A percentile compares a stretch with the other conserved stretches of the same genome.
These are phyloP conservation scores for Antedon mediterranea DNA, from an alignment of 53 echinoderm and acorn worm species.

Conservation along the genomic window DNA sequence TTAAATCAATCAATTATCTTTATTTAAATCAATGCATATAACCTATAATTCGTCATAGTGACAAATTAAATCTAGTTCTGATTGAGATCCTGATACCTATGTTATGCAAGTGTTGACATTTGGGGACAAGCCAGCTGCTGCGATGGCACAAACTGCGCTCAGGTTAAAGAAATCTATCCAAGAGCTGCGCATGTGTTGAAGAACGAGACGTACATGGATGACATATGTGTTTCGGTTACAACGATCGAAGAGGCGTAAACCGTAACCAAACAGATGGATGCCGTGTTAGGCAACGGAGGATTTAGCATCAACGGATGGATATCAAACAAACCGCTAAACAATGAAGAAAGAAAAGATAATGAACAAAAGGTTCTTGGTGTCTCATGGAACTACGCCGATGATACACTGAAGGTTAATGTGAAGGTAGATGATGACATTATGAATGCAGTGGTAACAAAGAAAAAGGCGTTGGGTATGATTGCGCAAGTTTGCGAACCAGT, in stretches of 20 bases:
- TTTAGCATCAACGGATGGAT: conserved; percentile 23
- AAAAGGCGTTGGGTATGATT: conserved; percentile 14
- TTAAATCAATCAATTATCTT: no score
- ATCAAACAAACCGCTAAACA: background rate
- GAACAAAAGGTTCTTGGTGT: conserved; percentile 21
- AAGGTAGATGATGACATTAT: background rate
- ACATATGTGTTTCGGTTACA: conserved; percentile 14
- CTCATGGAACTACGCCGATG: background rate
- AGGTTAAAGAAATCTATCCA: no score
- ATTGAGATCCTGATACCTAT: no score
- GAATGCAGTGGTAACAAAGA: conserved; percentile 4
- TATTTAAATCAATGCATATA: no score
- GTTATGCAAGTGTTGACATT: no score
- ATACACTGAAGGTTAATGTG: background rate
- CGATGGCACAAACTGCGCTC: no score
- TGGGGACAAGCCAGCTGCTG: no score
- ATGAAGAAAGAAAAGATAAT: background rate
- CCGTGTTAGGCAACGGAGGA: conserved; percentile 5
- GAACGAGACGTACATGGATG: conserved; percentile 12
- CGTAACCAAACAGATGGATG: background rate
- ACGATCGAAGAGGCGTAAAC: background rate
- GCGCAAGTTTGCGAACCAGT: conserved; percentile 28
- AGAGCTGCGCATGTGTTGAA: background rate
- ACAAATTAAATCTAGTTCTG: no score
- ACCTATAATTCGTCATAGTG: no score